Percentiles rank a stretch among this genome's conserved stretches.
These are phyloP conservation scores for Spicauda simplicius DNA, from an alignment of 2,888 invertebrate genomes.

Conservation along the genomic window DNA sequence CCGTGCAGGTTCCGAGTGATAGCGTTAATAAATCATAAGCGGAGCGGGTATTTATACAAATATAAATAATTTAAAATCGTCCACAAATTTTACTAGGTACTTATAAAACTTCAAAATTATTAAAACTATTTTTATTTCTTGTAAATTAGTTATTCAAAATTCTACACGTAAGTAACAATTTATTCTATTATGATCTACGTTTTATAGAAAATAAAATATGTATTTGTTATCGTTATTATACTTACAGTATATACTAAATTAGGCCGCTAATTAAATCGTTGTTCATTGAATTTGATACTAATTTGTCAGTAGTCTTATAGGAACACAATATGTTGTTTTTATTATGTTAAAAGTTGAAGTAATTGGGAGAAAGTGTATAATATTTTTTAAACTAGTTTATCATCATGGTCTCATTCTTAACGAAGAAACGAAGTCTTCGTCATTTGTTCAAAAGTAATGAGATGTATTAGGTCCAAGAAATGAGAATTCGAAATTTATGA, in stretches of 20 bases:
- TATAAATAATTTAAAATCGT: conserved; percentile 11
- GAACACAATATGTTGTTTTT: conserved; percentile 25
- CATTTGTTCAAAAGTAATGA: too few species aligned
- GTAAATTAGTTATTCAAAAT: conserved; percentile 27
- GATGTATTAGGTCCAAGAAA: too few species aligned
- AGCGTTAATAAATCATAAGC: conserved; percentile 8
- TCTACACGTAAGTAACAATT: conserved; percentile 20
- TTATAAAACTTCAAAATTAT: conserved; percentile 24
- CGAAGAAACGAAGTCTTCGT: too few species aligned
- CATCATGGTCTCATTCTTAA: too few species aligned
- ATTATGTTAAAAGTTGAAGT: conserved; percentile 5
- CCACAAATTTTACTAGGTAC: conserved; percentile 17
- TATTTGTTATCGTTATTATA: background rate
- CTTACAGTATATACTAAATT: conserved; percentile 20
- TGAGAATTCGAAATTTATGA: too few species aligned
- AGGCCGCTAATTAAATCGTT: conserved; percentile 33
- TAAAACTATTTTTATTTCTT: conserved; percentile 1
- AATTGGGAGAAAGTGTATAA: background rate
- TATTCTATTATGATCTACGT: background rate
- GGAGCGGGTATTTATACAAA: conserved; percentile 17
- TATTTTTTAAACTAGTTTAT: too few species aligned
- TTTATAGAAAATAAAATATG: conserved; percentile 15
- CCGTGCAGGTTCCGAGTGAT: conserved; percentile 17
- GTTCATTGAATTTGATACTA: conserved; percentile 32
- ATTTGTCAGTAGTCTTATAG: conserved; percentile 24